Evolutionary conservation across 2,113 vertebrate species (phyloP).

Genomic region (Anhinga rufa): DNA sequence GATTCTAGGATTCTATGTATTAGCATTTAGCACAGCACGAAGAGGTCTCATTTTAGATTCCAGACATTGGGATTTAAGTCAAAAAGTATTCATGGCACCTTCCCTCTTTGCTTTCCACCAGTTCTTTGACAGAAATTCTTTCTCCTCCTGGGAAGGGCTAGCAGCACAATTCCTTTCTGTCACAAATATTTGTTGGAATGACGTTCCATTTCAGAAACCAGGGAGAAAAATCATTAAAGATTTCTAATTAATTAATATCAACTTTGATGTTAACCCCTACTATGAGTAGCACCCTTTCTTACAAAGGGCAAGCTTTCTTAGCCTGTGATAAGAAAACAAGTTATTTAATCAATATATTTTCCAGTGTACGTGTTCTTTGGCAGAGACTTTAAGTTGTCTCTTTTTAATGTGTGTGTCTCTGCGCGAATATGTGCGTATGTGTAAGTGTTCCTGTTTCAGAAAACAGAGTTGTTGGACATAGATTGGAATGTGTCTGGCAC

Average conservation of each 20-base stretch:
- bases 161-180: background rate
- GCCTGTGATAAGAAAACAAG: slow-evolving; percentile 9
- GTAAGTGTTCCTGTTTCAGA: background rate
- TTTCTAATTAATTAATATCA: background rate
- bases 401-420: background rate
- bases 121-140: background rate
- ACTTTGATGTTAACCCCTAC: background rate
- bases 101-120: background rate
- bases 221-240: background rate
- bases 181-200: background rate
- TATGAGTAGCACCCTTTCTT: background rate
- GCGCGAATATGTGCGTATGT: background rate
- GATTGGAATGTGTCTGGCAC: slow-evolving; percentile 63
- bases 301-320: background rate
- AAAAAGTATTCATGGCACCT: background rate
- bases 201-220: background rate
- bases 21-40: background rate
- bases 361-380: slow-evolving; percentile 43
- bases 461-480: slow-evolving; percentile 43
- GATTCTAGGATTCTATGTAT: too few species aligned
- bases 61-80: background rate
- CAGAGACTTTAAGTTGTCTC: background rate
- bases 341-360: slow-evolving; percentile 51
- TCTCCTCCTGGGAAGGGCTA: background rate
- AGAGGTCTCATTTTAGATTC: background rate